Evolutionary conservation across 2,113 vertebrate genomes (phyloP).

Genomic region (Lichenostomus cassidix): DNA sequence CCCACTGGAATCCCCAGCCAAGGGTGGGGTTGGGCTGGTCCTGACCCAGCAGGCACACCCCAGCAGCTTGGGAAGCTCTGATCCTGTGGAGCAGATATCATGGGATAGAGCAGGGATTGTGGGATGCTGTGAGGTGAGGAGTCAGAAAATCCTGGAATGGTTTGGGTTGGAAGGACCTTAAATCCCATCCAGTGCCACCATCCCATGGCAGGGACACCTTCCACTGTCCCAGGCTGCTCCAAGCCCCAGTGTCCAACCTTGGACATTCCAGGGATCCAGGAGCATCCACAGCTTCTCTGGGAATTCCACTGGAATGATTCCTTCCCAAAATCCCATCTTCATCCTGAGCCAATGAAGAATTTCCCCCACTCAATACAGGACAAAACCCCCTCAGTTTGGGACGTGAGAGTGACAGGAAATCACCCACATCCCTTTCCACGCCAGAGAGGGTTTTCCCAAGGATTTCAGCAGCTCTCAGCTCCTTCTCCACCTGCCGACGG

Average conservation of each 20-base stretch:
- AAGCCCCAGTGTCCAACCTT: not conserved
- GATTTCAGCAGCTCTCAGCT: not conserved
- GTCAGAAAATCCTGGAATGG: not conserved
- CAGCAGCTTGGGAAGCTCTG: not conserved
- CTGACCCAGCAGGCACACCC: not conserved
- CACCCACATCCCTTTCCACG: accelerated
- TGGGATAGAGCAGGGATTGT: accelerated
- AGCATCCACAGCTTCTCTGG: not conserved
- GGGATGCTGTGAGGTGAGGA: accelerated
- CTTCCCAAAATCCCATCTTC: not conserved
- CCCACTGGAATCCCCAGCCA: accelerated
- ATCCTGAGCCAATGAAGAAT: not conserved
- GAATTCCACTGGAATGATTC: too few relatives aligned
- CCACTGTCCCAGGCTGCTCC: not conserved
- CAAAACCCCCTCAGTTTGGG: not conserved
- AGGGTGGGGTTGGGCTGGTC: accelerated
- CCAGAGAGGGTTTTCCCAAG: not conserved
- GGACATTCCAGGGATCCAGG: not conserved
- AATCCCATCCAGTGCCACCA: not conserved
- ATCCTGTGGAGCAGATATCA: too few relatives aligned
- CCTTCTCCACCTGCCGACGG: not conserved
- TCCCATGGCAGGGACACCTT: not conserved
- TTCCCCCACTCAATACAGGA: not conserved
- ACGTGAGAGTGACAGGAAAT: not conserved
- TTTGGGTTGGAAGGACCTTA: not conserved